Percentiles rank a stretch among this genome's conserved stretches.
phyloP scores from a whole-genome alignment of 2,797 vertebrate species.

The Sus cebifrons region DNA sequence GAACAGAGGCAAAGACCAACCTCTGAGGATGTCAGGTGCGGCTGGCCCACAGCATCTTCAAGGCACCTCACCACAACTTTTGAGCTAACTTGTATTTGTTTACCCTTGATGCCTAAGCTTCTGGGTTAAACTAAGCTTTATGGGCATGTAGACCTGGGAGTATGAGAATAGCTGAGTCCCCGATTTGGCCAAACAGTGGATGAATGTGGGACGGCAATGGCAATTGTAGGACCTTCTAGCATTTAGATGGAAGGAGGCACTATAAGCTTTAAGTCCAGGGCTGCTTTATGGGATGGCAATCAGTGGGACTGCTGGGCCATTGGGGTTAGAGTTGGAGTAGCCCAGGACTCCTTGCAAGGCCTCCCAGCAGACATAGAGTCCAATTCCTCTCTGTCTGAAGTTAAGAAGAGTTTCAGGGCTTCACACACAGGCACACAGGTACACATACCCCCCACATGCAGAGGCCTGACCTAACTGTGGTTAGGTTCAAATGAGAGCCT shows the following conservation, averaged over 20 bases:
- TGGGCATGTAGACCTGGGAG: neutral
- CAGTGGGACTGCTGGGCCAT: neutral
- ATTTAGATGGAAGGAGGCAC: constrained; percentile 45
- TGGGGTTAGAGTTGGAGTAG: neutral
- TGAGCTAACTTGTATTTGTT: neutral
- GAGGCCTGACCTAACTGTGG: neutral
- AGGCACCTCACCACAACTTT: neutral
- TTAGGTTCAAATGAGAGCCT: neutral
- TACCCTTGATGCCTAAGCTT: neutral
- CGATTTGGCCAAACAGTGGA: constrained; percentile 1
- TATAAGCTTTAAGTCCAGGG: neutral
- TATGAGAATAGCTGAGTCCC: neutral
- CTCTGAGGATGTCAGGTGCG: neutral
- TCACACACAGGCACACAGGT: neutral
- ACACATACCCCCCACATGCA: neutral
- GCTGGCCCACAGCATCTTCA: neutral
- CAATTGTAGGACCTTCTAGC: neutral
- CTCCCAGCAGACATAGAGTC: neutral
- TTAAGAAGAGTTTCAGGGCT: neutral
- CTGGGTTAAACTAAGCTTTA: neutral
- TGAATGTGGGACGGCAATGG: neutral
- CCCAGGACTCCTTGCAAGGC: neutral
- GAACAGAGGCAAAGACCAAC: neutral
- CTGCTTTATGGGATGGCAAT: neutral
- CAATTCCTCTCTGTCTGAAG: constrained; percentile 26